A percentile compares a stretch with the other conserved stretches of the same genome.
phyloP scores from a whole-genome alignment of 2,797 vertebrate genomes.

The Poeciliopsis presidionis region DNA sequence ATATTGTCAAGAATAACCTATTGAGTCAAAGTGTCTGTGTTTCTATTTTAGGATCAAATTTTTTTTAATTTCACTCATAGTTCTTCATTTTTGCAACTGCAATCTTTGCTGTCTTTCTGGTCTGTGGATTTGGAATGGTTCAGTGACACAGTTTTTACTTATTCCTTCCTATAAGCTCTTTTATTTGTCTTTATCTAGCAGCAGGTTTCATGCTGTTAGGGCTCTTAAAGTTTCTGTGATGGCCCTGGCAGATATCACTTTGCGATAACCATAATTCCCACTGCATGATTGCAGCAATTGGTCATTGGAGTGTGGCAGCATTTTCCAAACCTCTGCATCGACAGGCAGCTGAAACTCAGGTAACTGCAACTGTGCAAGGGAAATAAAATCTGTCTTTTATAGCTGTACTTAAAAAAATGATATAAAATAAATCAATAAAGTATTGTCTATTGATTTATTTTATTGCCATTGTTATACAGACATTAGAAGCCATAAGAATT shows the following conservation, averaged over 20 bases:
- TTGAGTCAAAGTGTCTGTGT: conserved; percentile 1
- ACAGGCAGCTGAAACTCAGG: background rate
- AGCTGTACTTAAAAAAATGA: background rate
- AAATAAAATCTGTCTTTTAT: conserved; percentile 5
- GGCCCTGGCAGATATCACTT: conserved; percentile 12
- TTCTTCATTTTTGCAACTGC: background rate
- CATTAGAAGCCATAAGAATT: conserved; percentile 12
- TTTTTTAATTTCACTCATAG: background rate
- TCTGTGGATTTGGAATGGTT: background rate
- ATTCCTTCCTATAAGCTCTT: background rate
- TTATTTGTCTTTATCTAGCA: conserved; percentile 6
- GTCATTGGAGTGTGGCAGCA: conserved; percentile 8
- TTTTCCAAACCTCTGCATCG: conserved; percentile 14
- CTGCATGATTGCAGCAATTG: conserved; percentile 20
- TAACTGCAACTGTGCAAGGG: conserved; percentile 10
- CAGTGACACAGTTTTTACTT: background rate
- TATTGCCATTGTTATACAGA: conserved; percentile 26
- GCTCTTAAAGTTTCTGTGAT: conserved; percentile 24
- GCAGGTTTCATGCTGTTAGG: background rate
- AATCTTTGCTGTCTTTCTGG: background rate
- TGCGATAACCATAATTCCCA: conserved; percentile 28
- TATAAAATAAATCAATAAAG: background rate
- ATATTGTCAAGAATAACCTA: conserved; percentile 1
- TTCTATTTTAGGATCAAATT: background rate
- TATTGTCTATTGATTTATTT: conserved; percentile 8